Conservation (phyloP, 2,888 invertebrate genomes). For the Itoplectis maculator region DNA sequence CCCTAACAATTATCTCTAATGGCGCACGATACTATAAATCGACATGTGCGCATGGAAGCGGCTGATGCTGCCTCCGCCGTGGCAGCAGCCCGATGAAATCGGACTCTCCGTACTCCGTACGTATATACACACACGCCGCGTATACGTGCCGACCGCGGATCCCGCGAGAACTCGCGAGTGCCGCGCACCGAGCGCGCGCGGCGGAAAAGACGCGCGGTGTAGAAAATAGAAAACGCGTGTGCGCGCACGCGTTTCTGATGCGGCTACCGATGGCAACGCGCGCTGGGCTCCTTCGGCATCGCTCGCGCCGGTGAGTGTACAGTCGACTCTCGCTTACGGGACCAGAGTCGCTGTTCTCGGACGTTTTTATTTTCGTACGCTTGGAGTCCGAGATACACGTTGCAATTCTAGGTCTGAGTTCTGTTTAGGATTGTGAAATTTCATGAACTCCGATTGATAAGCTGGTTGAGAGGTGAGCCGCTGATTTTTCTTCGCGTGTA, state of each 20-base stretch:
- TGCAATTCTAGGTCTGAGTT: too few species aligned
- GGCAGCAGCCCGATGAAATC: slow-evolving; percentile 78
- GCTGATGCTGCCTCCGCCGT: slow-evolving; percentile 61
- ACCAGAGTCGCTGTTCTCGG: too few species aligned
- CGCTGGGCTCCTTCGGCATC: too few species aligned
- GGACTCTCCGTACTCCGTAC: slow-evolving; percentile 64
- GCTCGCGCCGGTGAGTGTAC: neutral
- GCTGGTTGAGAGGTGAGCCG: too few species aligned
- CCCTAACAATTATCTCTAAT: slow-evolving; percentile 84
- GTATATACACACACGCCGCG: neutral
- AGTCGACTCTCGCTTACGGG: slow-evolving; percentile 1
- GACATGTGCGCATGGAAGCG: slow-evolving; percentile 77
- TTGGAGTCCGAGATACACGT: too few species aligned
- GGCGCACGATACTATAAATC: slow-evolving; percentile 83
- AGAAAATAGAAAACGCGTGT: slow-evolving; percentile 81
- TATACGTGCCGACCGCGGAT: neutral
- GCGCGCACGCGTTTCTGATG: slow-evolving; percentile 57
- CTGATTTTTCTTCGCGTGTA: too few species aligned
- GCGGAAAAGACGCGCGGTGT: slow-evolving; percentile 74
- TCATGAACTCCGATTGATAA: too few species aligned
- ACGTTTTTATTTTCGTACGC: too few species aligned
- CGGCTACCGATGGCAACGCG: slow-evolving; percentile 33
- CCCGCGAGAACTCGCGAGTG: slow-evolving; percentile 10
- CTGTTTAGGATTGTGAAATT: too few species aligned
- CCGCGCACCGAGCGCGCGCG: slow-evolving; percentile 11